phyloP scores from a whole-genome alignment of 2,113 vertebrate genomes.

The Megaleporinus macrocephalus region DNA sequence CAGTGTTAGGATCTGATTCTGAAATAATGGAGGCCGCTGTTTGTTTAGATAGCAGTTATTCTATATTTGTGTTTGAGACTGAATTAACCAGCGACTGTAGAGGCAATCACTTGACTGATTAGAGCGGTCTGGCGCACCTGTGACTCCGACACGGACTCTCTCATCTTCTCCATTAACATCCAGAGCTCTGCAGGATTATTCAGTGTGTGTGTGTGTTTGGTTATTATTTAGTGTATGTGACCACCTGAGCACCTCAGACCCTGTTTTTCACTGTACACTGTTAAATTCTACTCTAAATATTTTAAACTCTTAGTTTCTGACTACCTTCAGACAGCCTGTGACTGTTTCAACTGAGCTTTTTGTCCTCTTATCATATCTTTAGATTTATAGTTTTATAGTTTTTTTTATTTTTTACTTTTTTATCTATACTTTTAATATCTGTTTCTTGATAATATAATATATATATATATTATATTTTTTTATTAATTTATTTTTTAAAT shows the following conservation, averaged over 20 bases:
- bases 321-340: too few relatives aligned
- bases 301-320: too few relatives aligned
- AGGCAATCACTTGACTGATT: conserved; percentile 36
- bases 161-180: conserved; percentile 24
- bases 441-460: too few relatives aligned
- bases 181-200: conserved; percentile 13
- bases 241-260: neutral
- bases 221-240: neutral
- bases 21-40: neutral
- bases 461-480: too few relatives aligned
- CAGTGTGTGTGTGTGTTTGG: neutral
- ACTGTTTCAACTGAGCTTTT: too few relatives aligned
- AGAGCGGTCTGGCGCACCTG: conserved; percentile 30
- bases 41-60: conserved; percentile 21
- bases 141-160: conserved; percentile 19
- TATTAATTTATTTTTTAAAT: too few relatives aligned
- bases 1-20: neutral
- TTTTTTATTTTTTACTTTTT: too few relatives aligned
- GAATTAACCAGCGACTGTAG: conserved; percentile 17
- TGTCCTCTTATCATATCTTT: too few relatives aligned
- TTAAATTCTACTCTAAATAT: neutral
- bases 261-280: neutral
- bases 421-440: too few relatives aligned
- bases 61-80: conserved; percentile 25
- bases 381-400: too few relatives aligned